phyloP scores from a whole-genome alignment of 2,113 vertebrate species.

The Sterrhoptilus dennistouni region DNA sequence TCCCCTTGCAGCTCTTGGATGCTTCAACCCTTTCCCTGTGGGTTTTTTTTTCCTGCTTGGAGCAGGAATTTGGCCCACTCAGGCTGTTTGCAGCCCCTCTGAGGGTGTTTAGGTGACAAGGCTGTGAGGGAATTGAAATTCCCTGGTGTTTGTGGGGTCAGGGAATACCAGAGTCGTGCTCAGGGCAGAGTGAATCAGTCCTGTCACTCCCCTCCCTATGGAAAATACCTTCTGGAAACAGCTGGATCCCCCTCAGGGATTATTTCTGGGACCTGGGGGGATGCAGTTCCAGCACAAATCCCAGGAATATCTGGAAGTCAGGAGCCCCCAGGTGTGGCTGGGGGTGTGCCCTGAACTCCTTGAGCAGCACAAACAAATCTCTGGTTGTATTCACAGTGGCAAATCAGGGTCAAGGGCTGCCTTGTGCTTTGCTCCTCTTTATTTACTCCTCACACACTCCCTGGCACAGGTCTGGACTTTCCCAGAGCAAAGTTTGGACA shows the following conservation, averaged over 20 bases:
- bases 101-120: not conserved
- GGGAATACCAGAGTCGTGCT: fast-evolving
- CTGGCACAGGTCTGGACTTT: not conserved
- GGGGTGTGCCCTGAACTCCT: not conserved
- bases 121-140: not conserved
- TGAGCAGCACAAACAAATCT: not conserved
- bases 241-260: not conserved
- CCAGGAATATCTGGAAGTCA: not conserved
- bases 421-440: not conserved
- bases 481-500: not conserved
- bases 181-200: not conserved
- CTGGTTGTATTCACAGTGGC: not conserved
- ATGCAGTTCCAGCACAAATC: not conserved
- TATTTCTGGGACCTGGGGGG: fast-evolving
- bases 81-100: not conserved
- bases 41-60: not conserved
- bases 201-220: not conserved
- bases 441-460: not conserved
- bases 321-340: not conserved
- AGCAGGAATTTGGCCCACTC: not conserved
- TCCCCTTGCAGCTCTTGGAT: not conserved
- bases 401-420: not conserved
- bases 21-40: not conserved
- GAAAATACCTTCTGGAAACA: not conserved
- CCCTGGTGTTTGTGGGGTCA: fast-evolving